Percentiles rank a stretch among this genome's conserved stretches.
Evolutionary conservation across 1,140 invertebrate genomes (phyloP).

Genomic region (Proales similis): DNA sequence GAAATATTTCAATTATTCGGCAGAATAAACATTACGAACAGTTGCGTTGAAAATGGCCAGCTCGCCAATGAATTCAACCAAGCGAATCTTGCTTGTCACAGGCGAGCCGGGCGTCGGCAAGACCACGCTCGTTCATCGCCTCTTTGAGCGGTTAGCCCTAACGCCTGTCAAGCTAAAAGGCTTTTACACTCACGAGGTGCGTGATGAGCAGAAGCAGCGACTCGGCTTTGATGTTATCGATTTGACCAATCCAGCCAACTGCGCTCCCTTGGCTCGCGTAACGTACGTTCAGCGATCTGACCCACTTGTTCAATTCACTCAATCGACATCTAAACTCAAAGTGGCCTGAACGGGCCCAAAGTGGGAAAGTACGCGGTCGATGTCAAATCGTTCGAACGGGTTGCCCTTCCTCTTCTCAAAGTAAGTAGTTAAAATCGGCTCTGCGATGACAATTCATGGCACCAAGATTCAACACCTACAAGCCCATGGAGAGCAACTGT

Average conservation of each 20-base stretch:
- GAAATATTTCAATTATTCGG: no score
- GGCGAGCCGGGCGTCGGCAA: slow-evolving; percentile 34
- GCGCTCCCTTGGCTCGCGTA: slow-evolving; percentile 2
- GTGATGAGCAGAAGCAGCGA: slow-evolving; percentile 2
- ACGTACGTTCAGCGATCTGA: no score
- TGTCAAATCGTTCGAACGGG: slow-evolving; percentile 14
- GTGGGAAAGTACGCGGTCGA: slow-evolving; percentile 26
- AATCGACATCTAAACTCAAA: no score
- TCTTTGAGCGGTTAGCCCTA: not conserved
- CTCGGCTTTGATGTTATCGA: slow-evolving; percentile 30
- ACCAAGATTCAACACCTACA: not conserved
- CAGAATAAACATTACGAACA: no score
- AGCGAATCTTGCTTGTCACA: no score
- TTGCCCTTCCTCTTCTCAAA: slow-evolving; percentile 7
- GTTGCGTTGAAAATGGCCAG: no score
- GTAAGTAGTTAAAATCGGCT: not conserved
- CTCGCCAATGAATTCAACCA: no score
- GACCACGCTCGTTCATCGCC: slow-evolving; percentile 3
- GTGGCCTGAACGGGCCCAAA: not conserved
- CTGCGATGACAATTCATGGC: no score
- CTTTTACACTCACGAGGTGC: slow-evolving; percentile 29
- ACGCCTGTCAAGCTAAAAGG: not conserved
- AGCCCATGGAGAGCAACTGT: not conserved
- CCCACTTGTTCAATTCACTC: no score
- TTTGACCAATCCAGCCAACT: not conserved